Percentiles rank a stretch among this genome's conserved stretches.
Evolutionary conservation across 2,888 invertebrate genomes (phyloP).

Genomic region (Proisotoma minuta): DNA sequence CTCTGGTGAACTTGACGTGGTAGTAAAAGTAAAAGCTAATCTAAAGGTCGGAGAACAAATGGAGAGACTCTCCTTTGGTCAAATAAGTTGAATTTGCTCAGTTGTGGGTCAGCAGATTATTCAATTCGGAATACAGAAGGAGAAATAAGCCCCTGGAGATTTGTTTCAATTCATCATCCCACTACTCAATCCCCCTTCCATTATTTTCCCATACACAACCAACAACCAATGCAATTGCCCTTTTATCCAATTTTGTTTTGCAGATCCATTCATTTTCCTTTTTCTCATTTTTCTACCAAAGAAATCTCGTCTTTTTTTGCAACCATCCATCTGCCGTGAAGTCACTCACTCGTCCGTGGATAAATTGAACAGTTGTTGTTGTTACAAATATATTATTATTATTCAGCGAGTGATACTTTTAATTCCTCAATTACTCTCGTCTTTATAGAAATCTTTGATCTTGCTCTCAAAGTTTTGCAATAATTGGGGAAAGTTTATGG

Average conservation of each 20-base stretch:
- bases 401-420: no score
- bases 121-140: background rate
- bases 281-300: background rate
- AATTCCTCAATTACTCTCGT: no score
- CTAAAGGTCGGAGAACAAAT: background rate
- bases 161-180: conserved; percentile 40
- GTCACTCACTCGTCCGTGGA: no score
- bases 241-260: background rate
- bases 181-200: conserved; percentile 24
- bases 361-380: no score
- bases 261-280: background rate
- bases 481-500: background rate
- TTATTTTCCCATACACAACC: conserved; percentile 12
- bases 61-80: background rate
- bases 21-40: no score
- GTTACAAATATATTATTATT: no score
- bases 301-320: no score
- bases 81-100: background rate
- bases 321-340: no score
- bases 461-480: conserved; percentile 5
- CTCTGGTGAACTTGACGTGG: no score
- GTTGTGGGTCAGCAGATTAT: conserved; percentile 7
- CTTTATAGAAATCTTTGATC: no score
- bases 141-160: conserved; percentile 24
- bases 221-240: background rate